Base-by-base conservation (phyloP, 2,888 invertebrate species). In the Lissonota sp. region DNA sequence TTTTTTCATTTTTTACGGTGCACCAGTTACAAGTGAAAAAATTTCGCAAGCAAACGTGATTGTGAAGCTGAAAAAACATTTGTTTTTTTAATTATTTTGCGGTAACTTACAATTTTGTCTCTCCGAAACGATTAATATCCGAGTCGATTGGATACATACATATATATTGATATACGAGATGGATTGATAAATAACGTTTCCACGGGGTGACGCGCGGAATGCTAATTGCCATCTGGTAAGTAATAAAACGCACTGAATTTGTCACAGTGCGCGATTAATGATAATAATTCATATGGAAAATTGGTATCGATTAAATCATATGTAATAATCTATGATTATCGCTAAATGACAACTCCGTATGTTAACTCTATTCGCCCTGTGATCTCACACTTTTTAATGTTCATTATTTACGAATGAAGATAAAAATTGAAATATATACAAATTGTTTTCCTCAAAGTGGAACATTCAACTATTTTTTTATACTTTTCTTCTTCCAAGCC, bases 261-360 rank as follows among this genome's bases (percentile, higher is more conserved):
- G 62, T 71, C 63, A 14, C 62, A 53, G 26, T 14, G 40, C 5
- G 42, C 14, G 51, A 49, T 7, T 14, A 73, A 6, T 26, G 63
- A 64, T 63, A 64, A 55, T 64, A 44, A 55, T 53, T 55, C 44
- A 73, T 55, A 73, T 55, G 40, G n/a, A 12, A 64, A 62, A 64
- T 64, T 63, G 44, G 44, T 26, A 73, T 64, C 73, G 73, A 73
- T 73, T 64, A 55, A 46, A 64, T 64, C 64, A 46, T 26, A 26
- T 46, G 64, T 55, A 73, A 64, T 55, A 26, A 63, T 55, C 14
- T 55, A 39, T 64, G 73, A 73, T 73, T 73, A 64, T 64, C 55
- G 57, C 53, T 63, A 55, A 55, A 64, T 63, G 73, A 73, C 73
- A 73, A 73, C 44, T n/a, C 55, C 14, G 16, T 12, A 14, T 12